Percentiles rank a stretch among this genome's conserved stretches.
phyloP scores from a whole-genome alignment of 2,113 vertebrate species.

The Sorex fumeus region DNA sequence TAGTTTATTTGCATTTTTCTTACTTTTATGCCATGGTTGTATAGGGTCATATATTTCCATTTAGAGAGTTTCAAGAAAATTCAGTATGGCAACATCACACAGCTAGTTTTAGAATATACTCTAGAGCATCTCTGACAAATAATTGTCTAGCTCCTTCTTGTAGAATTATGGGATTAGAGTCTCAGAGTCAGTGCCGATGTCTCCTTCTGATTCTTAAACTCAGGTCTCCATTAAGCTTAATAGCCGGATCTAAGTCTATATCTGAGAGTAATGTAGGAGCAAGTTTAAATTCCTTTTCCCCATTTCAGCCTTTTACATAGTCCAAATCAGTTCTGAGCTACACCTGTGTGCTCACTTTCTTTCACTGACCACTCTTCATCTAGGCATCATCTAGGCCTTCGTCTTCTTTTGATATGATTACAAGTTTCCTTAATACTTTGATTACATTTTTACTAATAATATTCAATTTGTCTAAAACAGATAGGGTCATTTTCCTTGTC shows the following conservation, averaged over 20 bases:
- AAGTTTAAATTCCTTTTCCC: too few relatives aligned
- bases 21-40: not conserved
- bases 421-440: not conserved
- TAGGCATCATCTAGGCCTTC: slow-evolving; percentile 10
- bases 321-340: not conserved
- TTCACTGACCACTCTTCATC: not conserved
- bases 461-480: not conserved
- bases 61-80: not conserved
- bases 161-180: not conserved
- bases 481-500: slow-evolving; percentile 15
- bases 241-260: not conserved
- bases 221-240: not conserved
- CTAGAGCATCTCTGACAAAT: not conserved
- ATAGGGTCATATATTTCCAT: not conserved
- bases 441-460: not conserved
- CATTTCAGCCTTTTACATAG: not conserved
- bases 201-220: not conserved
- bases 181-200: not conserved
- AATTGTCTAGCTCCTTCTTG: not conserved
- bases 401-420: not conserved
- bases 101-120: not conserved
- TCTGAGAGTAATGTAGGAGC: not conserved
- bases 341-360: not conserved
- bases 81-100: not conserved
- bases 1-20: slow-evolving; percentile 13